Evolutionary conservation across 2,113 vertebrate genomes (phyloP).

Genomic region (Osmerus mordax): DNA sequence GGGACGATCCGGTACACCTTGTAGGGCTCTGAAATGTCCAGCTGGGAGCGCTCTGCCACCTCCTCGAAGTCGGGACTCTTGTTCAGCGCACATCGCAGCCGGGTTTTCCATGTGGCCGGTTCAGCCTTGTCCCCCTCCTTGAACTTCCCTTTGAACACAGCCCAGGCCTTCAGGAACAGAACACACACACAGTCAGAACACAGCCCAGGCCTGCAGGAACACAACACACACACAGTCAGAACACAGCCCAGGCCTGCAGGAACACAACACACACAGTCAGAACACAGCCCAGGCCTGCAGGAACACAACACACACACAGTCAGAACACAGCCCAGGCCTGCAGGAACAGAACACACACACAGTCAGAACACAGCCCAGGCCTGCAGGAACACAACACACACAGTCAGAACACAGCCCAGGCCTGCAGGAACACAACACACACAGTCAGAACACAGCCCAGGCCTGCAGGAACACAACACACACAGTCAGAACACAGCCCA

Average conservation of each 20-base stretch:
- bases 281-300: constrained; percentile 76
- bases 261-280: not conserved
- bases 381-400: constrained; percentile 55
- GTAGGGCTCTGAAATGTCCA: constrained; percentile 97
- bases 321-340: constrained; percentile 57
- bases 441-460: constrained; percentile 97
- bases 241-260: constrained; percentile 57
- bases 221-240: not conserved
- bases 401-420: not conserved
- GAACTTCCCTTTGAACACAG: constrained; percentile 97
- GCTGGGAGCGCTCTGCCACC: constrained; percentile 92
- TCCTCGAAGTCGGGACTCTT: constrained; percentile 99
- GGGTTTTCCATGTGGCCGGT: constrained; percentile 97
- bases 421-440: too few species aligned
- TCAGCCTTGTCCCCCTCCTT: constrained; percentile 97
- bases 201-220: too few species aligned
- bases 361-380: constrained; percentile 98
- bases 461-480: constrained; percentile 68
- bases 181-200: constrained; percentile 5
- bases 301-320: not conserved
- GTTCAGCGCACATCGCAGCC: constrained; percentile 93
- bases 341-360: not conserved
- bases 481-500: constrained; percentile 2
- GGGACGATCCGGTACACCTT: constrained; percentile 97
- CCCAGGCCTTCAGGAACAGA: constrained; percentile 83